phyloP scores from a whole-genome alignment of 2,797 vertebrate species.

The Spatula versicolor region DNA sequence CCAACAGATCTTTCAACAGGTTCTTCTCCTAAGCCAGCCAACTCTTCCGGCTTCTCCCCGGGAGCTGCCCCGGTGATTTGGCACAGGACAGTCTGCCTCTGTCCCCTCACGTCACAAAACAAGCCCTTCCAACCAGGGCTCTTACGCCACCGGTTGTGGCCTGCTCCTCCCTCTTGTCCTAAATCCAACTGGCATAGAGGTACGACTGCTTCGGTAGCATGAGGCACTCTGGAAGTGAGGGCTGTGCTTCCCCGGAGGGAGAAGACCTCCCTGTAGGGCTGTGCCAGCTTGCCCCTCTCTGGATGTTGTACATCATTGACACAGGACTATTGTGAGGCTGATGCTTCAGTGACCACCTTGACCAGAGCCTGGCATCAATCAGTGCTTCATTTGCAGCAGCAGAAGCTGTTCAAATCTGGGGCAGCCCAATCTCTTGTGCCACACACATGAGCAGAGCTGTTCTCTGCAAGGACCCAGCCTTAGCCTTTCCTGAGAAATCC shows the following conservation, averaged over 20 bases:
- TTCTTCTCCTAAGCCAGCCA: neutral
- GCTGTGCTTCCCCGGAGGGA: too few species aligned
- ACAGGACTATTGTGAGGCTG: neutral
- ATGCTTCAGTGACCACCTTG: neutral
- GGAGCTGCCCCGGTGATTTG: fast-evolving
- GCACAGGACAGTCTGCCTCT: neutral
- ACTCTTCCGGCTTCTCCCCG: neutral
- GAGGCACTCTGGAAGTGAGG: neutral
- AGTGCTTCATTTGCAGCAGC: neutral
- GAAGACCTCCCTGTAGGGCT: neutral
- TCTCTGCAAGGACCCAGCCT: neutral
- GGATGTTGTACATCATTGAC: neutral
- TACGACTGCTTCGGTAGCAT: neutral
- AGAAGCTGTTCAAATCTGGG: neutral
- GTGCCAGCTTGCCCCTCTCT: neutral
- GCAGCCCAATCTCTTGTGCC: neutral
- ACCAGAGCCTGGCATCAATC: neutral
- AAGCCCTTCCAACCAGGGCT: fast-evolving
- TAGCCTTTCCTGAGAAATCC: neutral
- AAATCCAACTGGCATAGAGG: neutral
- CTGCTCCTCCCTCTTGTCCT: neutral
- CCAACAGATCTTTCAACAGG: neutral
- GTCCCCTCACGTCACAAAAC: fast-evolving
- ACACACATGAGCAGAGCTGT: neutral
- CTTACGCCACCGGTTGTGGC: too few species aligned